Evolutionary conservation across 2,797 vertebrate species (phyloP), one percentile per base, ranked within the genome.

Genomic region (Saguinus oedipus): DNA sequence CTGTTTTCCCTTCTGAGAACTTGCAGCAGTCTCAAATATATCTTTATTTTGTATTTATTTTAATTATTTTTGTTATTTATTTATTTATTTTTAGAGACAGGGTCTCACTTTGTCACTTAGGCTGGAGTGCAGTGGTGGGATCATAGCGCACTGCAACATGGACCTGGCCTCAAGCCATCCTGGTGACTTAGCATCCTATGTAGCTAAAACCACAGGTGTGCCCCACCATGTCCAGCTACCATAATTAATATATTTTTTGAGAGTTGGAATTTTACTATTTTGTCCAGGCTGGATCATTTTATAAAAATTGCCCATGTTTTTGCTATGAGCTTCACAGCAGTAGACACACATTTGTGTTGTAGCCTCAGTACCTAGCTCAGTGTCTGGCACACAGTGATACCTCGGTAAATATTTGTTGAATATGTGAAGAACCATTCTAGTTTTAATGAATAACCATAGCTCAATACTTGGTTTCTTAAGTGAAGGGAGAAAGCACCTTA

Each of bases 311-410:
- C 2, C 39, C 15, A 15, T 1, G 0, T 53, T 70, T 50, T 72
- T 39, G 5, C 20, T 74, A 2, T 36, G 27, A 61, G 46, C 9
- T 55, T 14, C 70, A 68, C 11, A 5, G 26, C 0, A 55, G 36
- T 13, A 64, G 9, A 68, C 1, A 39, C 0, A 42, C 3, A 27
- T 33, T 14, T 30, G 10, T 1, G 3, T 26, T 30, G 3, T 27
- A 78, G 8, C 15, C 42, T 24, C 12, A 26, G 22, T 10, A 33
- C 30, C 12, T n/a, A 42, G 17, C 7, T 46, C 44, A 48, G n/a
- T 64, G 50, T 30, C 39, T 85, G 57, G 33, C 8, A 68, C 5
- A 20, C 12, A 14, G 1, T 33, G 12, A 48, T 57, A 76, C 20
- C 12, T 84, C 8, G 39, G 5, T 36, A 46, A 75, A 46, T 42